Evolutionary conservation across 2,888 invertebrate genomes (phyloP), one percentile per base, ranked within the genome.

Genomic region (Ernsta delagoae): DNA sequence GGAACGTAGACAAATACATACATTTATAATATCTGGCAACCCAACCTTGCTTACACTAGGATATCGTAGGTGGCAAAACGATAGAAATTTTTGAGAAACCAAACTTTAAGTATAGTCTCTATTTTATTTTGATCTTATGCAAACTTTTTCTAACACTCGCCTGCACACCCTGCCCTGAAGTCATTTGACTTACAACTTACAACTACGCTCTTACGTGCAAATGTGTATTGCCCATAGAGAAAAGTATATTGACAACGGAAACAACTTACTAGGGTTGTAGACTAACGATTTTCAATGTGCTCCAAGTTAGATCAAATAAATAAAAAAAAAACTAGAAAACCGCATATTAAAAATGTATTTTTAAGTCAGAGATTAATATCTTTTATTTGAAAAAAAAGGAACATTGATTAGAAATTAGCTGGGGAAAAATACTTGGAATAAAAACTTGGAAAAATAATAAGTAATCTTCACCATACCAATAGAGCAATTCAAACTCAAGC

Each of bases 11-110:
- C n/a, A n/a, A n/a, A n/a, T n/a, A n/a, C n/a, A n/a, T n/a, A n/a
- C n/a, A n/a, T n/a, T n/a, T n/a, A n/a, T n/a, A n/a, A n/a, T 43
- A 69, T 63, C 68, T 69, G 48, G 63, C 59, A 63, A 57, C 63
- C 59, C 68, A 69, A 63, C 68, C 68, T 43, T 50, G 57, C 59
- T 63, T 69, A 69, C 78, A 36, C 75, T 80, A 78, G 77, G 79
- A 72, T 78, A 77, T 81, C 70, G 75, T 75, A 78, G 72, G 78
- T 77, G 77, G 81, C 84, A 86, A 85, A 85, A 82, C 77, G 82
- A 83, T 85, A 83, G 72, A 86, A 85, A 82, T 65, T 75, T 75
- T 70, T 73, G 63, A 45, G 56, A 56, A 68, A 56, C 39, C 9
- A 50, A 57, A 39, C 16, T 45, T 16, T 54, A 6, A 74, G 75